A percentile compares a stretch with the other conserved stretches of the same genome.
Evolutionary conservation across 2,113 vertebrate genomes (phyloP).

Genomic region (Trogon surrucura): DNA sequence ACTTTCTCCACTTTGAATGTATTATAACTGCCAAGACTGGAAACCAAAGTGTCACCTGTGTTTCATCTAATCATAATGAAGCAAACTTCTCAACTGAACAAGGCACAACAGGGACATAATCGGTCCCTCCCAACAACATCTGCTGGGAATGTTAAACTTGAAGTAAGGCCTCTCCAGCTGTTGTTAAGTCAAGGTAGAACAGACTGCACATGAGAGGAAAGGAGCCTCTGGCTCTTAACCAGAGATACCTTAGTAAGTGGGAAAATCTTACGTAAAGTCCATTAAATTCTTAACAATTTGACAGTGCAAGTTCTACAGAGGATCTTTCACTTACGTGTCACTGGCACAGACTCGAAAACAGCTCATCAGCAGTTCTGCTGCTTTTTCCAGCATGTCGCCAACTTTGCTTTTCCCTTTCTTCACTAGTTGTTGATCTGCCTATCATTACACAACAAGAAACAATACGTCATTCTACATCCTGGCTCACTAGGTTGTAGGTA

Average conservation of each 20-base stretch:
- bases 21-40: not conserved
- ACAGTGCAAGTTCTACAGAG: not conserved
- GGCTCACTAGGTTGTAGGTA: not conserved
- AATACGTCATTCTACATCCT: not conserved
- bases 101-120: not conserved
- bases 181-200: not conserved
- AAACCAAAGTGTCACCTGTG: not conserved
- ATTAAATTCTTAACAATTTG: not conserved
- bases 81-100: not conserved
- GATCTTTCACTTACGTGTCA: conserved; percentile 86
- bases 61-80: not conserved
- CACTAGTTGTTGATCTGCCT: conserved; percentile 94
- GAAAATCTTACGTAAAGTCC: not conserved
- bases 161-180: not conserved
- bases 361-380: conserved; percentile 94
- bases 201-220: not conserved
- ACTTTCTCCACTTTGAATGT: not conserved
- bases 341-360: conserved; percentile 98
- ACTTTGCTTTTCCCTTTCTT: conserved; percentile 91
- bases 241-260: not conserved
- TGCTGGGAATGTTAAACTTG: not conserved
- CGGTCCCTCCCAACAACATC: not conserved
- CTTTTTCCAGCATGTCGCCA: conserved; percentile 95
- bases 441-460: not conserved
- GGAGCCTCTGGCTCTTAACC: not conserved